A percentile compares a stretch with the other conserved stretches of the same genome.
Evolutionary conservation across 2,888 invertebrate species (phyloP).

Genomic region (Byasa hedistus): DNA sequence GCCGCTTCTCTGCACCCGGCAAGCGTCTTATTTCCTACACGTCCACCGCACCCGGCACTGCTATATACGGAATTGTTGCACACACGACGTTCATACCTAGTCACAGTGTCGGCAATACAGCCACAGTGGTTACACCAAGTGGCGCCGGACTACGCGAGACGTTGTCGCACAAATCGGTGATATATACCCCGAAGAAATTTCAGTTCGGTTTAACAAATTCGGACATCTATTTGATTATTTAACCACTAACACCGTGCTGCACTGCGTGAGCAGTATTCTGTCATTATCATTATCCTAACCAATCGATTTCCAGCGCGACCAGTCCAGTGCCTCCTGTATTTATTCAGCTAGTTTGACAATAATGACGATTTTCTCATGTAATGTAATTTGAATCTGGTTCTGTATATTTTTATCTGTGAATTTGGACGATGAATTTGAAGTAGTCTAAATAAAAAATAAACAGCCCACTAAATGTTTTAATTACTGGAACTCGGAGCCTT

Average conservation of each 20-base stretch:
- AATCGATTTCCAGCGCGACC: too few relatives aligned
- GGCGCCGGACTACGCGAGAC: conserved; percentile 62
- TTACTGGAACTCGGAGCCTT: too few relatives aligned
- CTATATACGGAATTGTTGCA: conserved; percentile 94
- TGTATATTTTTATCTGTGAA: too few relatives aligned
- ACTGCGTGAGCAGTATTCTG: too few relatives aligned
- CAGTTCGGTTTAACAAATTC: neutral
- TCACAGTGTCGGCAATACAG: conserved; percentile 88
- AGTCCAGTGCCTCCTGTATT: too few relatives aligned
- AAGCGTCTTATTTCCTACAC: conserved; percentile 81
- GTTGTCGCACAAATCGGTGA: conserved; percentile 62
- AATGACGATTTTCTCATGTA: too few relatives aligned
- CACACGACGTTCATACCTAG: conserved; percentile 89
- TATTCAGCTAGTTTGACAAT: too few relatives aligned
- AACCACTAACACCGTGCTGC: neutral
- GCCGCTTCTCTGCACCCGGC: conserved; percentile 91
- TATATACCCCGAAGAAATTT: conserved; percentile 28
- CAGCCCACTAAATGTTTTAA: too few relatives aligned
- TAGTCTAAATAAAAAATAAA: too few relatives aligned
- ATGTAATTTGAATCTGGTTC: too few relatives aligned
- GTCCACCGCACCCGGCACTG: conserved; percentile 84
- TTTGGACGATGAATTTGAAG: too few relatives aligned
- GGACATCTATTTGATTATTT: neutral
- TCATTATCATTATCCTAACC: too few relatives aligned
- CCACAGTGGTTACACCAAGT: conserved; percentile 85